Evolutionary conservation across 53 echinoderm and acorn worm genomes (phyloP).

Genomic region (Glandiceps talaboti): DNA sequence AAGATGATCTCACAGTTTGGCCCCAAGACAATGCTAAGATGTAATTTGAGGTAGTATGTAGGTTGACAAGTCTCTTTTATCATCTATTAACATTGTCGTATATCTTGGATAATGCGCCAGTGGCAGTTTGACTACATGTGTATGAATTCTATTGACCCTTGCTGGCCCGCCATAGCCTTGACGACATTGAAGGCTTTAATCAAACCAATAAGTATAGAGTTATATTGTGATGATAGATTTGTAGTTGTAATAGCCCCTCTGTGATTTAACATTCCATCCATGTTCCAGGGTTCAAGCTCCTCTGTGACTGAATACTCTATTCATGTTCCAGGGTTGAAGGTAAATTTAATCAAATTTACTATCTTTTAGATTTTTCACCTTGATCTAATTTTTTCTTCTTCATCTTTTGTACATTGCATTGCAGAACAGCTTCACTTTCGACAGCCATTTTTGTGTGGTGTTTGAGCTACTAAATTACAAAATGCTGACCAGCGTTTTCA

Average conservation of each 20-base stretch:
- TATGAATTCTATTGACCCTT: background rate
- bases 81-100: background rate
- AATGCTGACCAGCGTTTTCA: slow-evolving; percentile 62
- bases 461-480: slow-evolving; percentile 68
- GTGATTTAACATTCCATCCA: background rate
- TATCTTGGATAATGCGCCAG: background rate
- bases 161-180: background rate
- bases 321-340: background rate
- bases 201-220: background rate
- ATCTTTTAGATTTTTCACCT: background rate
- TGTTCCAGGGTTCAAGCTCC: background rate
- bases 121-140: background rate
- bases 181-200: background rate
- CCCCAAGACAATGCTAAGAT: background rate
- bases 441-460: slow-evolving; percentile 73
- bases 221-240: background rate
- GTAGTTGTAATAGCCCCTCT: background rate
- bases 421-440: slow-evolving; percentile 77
- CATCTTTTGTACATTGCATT: no score
- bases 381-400: no score
- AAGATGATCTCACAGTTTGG: background rate
- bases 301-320: background rate
- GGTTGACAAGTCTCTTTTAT: no score
- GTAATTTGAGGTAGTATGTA: no score
- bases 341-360: background rate